Conservation (phyloP, 2,888 invertebrate genomes). For the Andrena trimmerana region DNA sequence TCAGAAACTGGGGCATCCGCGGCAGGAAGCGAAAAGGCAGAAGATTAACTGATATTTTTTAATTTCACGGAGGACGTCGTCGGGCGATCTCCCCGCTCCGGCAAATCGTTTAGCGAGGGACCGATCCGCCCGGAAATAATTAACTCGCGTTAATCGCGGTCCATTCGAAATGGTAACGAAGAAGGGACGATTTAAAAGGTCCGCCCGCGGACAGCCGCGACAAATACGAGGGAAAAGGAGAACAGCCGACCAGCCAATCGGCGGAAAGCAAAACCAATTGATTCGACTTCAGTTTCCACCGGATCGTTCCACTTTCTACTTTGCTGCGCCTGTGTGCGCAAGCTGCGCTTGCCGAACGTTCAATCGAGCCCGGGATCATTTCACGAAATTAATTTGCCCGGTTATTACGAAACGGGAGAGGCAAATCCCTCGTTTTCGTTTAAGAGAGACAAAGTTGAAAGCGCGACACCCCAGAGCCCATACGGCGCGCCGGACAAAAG, state of each 20-base stretch:
- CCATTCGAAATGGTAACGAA: constrained; percentile 75
- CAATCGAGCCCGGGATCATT: neutral
- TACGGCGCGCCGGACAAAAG: neutral
- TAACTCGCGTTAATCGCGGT: constrained; percentile 76
- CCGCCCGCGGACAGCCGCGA: constrained; percentile 35
- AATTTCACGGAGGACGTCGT: constrained; percentile 11
- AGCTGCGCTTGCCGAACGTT: neutral
- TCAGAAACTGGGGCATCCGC: constrained; percentile 21
- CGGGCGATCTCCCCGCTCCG: constrained; percentile 30
- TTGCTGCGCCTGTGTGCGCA: neutral
- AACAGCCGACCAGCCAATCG: constrained; percentile 22
- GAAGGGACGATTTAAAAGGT: constrained; percentile 67
- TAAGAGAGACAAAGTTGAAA: neutral
- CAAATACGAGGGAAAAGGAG: constrained; percentile 16
- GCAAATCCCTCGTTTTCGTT: neutral
- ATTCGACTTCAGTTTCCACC: constrained; percentile 24
- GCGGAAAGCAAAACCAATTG: constrained; percentile 35
- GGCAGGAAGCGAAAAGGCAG: neutral
- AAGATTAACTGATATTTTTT: constrained; percentile 48
- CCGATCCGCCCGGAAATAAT: constrained; percentile 68
- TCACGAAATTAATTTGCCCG: neutral
- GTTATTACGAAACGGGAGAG: neutral
- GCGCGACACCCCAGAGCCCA: neutral
- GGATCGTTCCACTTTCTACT: neutral
- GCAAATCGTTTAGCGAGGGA: constrained; percentile 45